Percentiles rank a stretch among this genome's conserved stretches.
Evolutionary conservation across 2,797 vertebrate genomes (phyloP).

Genomic region (Zalophus californianus): DNA sequence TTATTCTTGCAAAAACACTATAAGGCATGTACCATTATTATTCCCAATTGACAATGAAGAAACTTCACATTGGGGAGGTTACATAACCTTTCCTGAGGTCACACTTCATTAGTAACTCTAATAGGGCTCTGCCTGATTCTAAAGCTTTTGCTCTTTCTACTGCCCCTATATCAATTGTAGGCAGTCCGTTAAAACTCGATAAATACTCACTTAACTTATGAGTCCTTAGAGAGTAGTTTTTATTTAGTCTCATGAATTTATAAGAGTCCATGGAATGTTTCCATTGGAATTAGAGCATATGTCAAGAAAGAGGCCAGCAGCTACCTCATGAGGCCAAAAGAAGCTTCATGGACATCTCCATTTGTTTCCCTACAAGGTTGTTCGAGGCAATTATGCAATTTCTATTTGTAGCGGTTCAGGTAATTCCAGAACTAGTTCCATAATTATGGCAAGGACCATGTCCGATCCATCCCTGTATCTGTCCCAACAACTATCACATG

Average conservation of each 20-base stretch:
- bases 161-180: background rate
- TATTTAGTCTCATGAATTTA: constrained; percentile 36
- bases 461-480: background rate
- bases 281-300: background rate
- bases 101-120: background rate
- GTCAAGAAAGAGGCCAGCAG: background rate
- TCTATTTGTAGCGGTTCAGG: background rate
- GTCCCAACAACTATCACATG: background rate
- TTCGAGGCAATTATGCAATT: background rate
- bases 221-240: background rate
- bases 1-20: background rate
- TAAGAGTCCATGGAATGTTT: background rate
- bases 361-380: background rate
- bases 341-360: background rate
- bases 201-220: constrained; percentile 15
- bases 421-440: constrained; percentile 1
- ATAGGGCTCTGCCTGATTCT: background rate
- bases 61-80: background rate
- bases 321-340: background rate
- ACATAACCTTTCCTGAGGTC: background rate
- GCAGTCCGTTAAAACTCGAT: background rate
- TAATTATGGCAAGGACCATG: background rate
- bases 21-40: background rate
- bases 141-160: background rate
- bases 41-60: background rate